Conservation (phyloP, 2,113 vertebrate species). For the Siniperca knerii region DNA sequence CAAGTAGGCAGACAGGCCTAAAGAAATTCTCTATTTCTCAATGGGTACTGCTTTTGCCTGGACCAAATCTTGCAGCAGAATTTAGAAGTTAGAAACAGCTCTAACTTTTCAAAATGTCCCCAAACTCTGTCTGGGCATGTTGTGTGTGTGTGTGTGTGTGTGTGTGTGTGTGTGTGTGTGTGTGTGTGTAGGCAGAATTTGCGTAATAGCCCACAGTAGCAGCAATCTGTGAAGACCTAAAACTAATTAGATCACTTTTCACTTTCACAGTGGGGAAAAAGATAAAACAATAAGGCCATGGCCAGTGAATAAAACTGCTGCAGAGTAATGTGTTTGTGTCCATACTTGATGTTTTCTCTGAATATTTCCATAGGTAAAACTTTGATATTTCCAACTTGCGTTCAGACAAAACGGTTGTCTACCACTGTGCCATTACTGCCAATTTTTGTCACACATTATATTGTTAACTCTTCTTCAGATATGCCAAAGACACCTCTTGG, state of each 20-base stretch:
- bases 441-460: not conserved
- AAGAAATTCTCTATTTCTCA: constrained; percentile 40
- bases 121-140: not conserved
- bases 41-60: not conserved
- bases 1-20: not conserved
- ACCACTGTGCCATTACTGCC: not conserved
- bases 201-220: not conserved
- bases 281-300: not conserved
- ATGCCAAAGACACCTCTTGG: constrained; percentile 20
- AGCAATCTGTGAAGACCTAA: constrained; percentile 9
- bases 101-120: not conserved
- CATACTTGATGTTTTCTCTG: not conserved
- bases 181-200: not conserved
- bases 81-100: not conserved
- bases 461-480: constrained; percentile 10
- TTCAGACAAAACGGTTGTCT: not conserved
- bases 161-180: not conserved
- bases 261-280: not conserved
- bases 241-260: constrained; percentile 15
- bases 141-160: not conserved
- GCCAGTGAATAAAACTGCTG: not conserved
- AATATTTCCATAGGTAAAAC: not conserved
- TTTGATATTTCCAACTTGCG: not conserved
- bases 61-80: constrained; percentile 10
- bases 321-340: constrained; percentile 1